Evolutionary conservation across 1,140 invertebrate genomes (phyloP), one percentile per base, ranked within the genome.

Genomic region (Drosophila prosaltans): DNA sequence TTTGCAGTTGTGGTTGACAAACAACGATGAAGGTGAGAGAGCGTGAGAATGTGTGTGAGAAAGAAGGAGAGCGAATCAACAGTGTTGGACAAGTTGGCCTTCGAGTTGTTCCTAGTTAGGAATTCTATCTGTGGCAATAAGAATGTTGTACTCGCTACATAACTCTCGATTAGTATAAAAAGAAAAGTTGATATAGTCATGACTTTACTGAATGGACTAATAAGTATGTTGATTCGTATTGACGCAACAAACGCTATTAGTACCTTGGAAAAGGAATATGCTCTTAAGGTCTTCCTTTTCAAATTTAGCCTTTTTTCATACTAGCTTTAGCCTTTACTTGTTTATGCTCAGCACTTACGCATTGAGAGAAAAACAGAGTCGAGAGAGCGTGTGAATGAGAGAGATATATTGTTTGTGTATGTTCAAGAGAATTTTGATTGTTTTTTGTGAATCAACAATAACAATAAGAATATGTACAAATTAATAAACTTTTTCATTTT

Each of bases 1-100:
- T 92, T 94, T 99, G 65, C 97, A 98, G 93, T 94, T 96, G 91
- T 97, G 97, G 95, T 93, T 98, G 64, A 97, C 98, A 92, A 96
- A 98, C 93, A 95, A 95, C 21, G 95, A 96, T 82, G 96, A 97
- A 95, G 96, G 97, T 97, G 93, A 93, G 93, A 89, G 24, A 36
- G 30, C 32, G 36, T 80, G 45, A 67, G 28, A 65, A n/a, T 8
- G 36, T 32, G 40, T 8, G 30, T 16, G 39, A 10, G 40, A 30
- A 39, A 63, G 63, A 64, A 54, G n/a, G 41, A 16, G 60, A 45
- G 36, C 62, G 70, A 55, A 65, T 64, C 6, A 26, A 6, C 16
- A 59, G 32, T 58, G 57, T 40, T 59, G 57, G 28, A n/a, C 54
- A 32, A 57, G 1, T 32, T 57, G 16, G 45, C 41, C n/a, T 11